phyloP scores from a whole-genome alignment of 1,140 invertebrate genomes.

The Halyomorpha halys region DNA sequence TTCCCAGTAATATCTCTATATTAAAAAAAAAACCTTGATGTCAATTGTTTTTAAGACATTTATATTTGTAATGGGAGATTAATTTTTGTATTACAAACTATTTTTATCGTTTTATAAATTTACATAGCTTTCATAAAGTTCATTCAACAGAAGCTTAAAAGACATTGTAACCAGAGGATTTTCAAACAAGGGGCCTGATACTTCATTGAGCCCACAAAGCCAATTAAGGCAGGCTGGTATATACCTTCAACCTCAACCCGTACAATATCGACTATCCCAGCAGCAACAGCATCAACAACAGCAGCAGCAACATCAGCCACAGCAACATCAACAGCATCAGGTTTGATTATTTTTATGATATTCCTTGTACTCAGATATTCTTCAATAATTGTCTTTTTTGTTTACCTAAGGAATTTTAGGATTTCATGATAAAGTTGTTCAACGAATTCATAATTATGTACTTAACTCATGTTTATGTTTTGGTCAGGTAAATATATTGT shows the following conservation, averaged over 20 bases:
- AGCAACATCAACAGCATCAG: not conserved
- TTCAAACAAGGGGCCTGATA: slow-evolving; percentile 21
- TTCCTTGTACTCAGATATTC: too few species aligned
- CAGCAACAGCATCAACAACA: slow-evolving; percentile 14
- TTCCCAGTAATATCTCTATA: too few species aligned
- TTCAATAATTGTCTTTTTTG: too few species aligned
- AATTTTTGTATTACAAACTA: not conserved
- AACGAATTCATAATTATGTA: too few species aligned
- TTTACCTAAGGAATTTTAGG: too few species aligned
- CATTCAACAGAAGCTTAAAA: slow-evolving; percentile 54
- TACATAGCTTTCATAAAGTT: not conserved
- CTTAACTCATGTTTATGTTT: too few species aligned
- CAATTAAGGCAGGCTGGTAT: slow-evolving; percentile 33
- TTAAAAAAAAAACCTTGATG: too few species aligned
- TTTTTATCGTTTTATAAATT: not conserved
- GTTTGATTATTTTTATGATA: too few species aligned
- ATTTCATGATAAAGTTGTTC: too few species aligned
- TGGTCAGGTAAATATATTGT: too few species aligned
- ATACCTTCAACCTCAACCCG: slow-evolving; percentile 26
- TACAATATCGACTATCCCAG: not conserved
- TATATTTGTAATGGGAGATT: too few species aligned
- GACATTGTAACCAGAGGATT: slow-evolving; percentile 76
- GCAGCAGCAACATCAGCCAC: slow-evolving; percentile 16
- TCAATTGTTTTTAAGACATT: too few species aligned
- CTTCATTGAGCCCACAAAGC: slow-evolving; percentile 31